Conservation (phyloP, 2,113 vertebrate genomes). For the Junco hyemalis region DNA sequence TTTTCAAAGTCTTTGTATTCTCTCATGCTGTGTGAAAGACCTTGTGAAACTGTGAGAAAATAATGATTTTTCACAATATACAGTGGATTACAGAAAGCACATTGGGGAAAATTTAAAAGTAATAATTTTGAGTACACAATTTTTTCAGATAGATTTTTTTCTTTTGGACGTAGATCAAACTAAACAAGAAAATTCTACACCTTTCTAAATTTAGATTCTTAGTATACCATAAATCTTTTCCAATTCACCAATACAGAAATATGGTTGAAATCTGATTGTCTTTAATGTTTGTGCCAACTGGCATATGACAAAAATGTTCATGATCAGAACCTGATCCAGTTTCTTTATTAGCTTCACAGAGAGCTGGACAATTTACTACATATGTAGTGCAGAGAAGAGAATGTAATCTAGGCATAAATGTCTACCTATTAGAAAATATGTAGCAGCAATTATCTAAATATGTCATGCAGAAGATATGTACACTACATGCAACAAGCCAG, state of each 20-base stretch:
- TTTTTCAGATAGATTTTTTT: background rate
- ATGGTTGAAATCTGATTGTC: background rate
- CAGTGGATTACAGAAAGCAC: background rate
- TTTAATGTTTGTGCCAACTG: background rate
- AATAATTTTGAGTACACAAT: background rate
- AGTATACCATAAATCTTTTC: background rate
- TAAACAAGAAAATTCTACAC: background rate
- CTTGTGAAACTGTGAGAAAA: background rate
- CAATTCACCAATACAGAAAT: background rate
- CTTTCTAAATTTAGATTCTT: background rate
- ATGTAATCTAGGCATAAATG: background rate
- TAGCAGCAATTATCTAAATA: background rate
- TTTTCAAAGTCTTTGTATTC: background rate
- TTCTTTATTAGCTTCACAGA: background rate
- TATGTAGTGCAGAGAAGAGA: background rate
- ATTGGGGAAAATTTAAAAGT: background rate
- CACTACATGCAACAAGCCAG: background rate
- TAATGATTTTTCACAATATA: background rate
- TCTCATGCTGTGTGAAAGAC: background rate
- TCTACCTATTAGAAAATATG: background rate
- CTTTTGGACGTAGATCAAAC: background rate
- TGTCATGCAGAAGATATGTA: background rate
- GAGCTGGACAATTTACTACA: background rate
- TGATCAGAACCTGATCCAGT: background rate
- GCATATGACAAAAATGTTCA: background rate